These are phyloP conservation scores for Chelonus insularis DNA, from an alignment of 1,140 invertebrate species.

Conservation along the genomic window DNA sequence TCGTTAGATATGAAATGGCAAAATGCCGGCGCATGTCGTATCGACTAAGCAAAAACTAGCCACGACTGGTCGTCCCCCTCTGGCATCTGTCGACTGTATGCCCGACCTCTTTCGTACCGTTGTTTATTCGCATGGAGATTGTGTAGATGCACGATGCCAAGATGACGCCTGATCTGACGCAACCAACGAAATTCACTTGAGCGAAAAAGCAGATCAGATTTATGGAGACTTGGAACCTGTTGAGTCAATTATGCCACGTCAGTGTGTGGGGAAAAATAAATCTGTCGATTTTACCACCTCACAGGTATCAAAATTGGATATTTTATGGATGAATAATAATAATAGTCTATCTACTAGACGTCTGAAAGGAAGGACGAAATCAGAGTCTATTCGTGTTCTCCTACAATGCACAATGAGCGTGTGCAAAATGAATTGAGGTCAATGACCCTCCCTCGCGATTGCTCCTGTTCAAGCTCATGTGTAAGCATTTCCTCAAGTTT, in stretches of 20 bases:
- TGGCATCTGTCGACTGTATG: constrained; percentile 19
- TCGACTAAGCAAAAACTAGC: constrained; percentile 16
- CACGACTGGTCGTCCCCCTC: constrained; percentile 15
- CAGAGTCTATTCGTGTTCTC: no score
- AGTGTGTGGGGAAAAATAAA: no score
- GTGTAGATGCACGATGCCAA: constrained; percentile 2
- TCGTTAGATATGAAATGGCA: constrained; percentile 23
- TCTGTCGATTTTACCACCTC: no score
- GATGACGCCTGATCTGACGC: neutral
- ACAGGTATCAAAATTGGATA: no score
- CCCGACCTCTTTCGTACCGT: neutral
- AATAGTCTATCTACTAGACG: no score
- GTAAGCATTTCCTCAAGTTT: constrained; percentile 30
- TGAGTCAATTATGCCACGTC: no score
- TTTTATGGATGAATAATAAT: no score
- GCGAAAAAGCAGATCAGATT: no score
- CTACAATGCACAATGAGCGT: neutral
- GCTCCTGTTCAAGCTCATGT: constrained; percentile 33
- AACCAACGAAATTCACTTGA: no score
- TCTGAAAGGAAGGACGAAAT: no score
- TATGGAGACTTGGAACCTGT: no score
- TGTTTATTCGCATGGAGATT: constrained; percentile 19
- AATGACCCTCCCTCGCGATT: constrained; percentile 30
- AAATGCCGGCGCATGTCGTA: constrained; percentile 21
- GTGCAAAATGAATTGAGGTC: constrained; percentile 27